phyloP scores from a whole-genome alignment of 2,797 vertebrate genomes.

The Sus cebifrons region DNA sequence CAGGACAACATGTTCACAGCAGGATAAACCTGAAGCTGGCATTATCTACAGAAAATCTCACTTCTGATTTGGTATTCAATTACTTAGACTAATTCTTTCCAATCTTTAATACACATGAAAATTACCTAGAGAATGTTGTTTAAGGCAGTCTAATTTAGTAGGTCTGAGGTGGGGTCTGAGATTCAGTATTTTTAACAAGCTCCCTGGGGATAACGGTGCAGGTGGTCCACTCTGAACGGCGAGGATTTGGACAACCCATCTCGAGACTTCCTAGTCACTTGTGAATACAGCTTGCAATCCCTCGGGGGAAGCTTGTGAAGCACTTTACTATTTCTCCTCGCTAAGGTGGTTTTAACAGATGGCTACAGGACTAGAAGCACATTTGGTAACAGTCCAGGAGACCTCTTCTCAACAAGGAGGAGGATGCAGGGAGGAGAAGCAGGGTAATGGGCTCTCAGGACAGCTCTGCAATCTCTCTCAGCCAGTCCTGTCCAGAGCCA shows the following conservation, averaged over 20 bases:
- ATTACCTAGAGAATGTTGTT: neutral
- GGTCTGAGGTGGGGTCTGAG: neutral
- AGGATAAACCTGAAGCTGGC: conserved; percentile 18
- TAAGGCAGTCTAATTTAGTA: neutral
- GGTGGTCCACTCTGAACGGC: neutral
- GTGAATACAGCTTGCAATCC: neutral
- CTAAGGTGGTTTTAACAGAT: conserved; percentile 8
- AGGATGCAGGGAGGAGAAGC: neutral
- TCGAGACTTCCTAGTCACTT: neutral
- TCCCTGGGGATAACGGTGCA: neutral
- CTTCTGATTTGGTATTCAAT: conserved; percentile 35
- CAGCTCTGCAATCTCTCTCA: neutral
- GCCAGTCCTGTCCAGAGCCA: neutral
- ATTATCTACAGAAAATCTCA: conserved; percentile 28
- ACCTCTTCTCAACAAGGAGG: neutral
- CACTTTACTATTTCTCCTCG: neutral
- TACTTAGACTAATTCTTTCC: conserved; percentile 16
- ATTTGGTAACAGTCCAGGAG: conserved; percentile 42
- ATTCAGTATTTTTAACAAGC: neutral
- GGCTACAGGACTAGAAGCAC: neutral
- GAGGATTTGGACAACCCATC: neutral
- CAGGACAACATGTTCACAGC: neutral
- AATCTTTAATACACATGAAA: neutral
- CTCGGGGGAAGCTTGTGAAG: neutral
- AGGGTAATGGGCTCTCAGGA: neutral